A percentile compares a stretch with the other conserved stretches of the same genome.
Conservation (phyloP, 2,888 invertebrate species). For the Patella pellucida region DNA sequence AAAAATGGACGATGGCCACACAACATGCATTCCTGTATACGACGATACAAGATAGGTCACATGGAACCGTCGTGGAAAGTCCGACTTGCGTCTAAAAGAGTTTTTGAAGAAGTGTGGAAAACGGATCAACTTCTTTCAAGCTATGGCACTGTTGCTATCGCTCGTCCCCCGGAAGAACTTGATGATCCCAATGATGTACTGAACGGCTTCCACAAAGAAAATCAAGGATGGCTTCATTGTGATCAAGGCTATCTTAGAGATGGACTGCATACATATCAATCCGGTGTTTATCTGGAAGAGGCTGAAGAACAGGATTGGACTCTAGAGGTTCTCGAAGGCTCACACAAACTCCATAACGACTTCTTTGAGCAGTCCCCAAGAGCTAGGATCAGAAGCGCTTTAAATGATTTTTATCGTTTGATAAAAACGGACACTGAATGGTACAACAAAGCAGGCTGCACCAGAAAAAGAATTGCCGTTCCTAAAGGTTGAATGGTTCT, state of each 20-base stretch:
- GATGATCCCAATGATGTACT: background rate
- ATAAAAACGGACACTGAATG: slow-evolving; percentile 43
- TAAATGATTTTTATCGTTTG: slow-evolving; percentile 38
- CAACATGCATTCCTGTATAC: slow-evolving; percentile 50
- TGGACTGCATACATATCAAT: slow-evolving; percentile 63
- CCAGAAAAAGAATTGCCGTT: slow-evolving; percentile 48
- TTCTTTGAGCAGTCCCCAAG: slow-evolving; percentile 32
- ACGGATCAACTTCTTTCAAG: slow-evolving; percentile 60
- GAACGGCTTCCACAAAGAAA: slow-evolving; percentile 43
- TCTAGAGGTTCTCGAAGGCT: slow-evolving; percentile 42
- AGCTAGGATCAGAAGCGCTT: slow-evolving; percentile 31
- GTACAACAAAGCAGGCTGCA: slow-evolving; percentile 44
- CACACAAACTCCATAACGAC: slow-evolving; percentile 36
- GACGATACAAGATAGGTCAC: slow-evolving; percentile 55
- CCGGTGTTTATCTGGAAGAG: slow-evolving; percentile 47
- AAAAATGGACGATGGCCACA: slow-evolving; percentile 43
- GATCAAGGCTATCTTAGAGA: slow-evolving; percentile 52
- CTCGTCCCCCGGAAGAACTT: slow-evolving; percentile 57
- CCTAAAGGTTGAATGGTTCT: slow-evolving; percentile 62
- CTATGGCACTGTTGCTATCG: slow-evolving; percentile 61
- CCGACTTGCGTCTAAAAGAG: slow-evolving; percentile 50
- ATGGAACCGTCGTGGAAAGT: slow-evolving; percentile 56
- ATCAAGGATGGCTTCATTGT: slow-evolving; percentile 54
- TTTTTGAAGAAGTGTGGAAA: slow-evolving; percentile 60
- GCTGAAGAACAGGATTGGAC: slow-evolving; percentile 49